Base-by-base conservation (phyloP, 2,113 vertebrate species). In the Chaenocephalus aceratus region DNA sequence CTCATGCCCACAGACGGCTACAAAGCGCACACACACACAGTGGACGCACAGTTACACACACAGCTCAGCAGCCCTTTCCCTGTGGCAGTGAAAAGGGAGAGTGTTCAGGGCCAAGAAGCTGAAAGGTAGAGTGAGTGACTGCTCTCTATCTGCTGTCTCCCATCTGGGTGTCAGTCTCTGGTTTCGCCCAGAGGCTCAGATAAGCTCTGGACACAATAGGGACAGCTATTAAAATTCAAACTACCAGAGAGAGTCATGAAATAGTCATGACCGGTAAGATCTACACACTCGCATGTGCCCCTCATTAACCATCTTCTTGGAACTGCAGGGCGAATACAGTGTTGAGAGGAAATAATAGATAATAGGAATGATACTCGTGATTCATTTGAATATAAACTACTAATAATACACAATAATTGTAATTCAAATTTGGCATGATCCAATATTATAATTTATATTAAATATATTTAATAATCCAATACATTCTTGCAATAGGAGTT, bases 201-300 rank as follows among this genome's bases (percentile, higher is more conserved):
- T 93, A 87, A 88, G 84, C 89, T 72, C 23, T 0, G 67, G 61
- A 88, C 90, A 94, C 91, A 92, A 92, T 88, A 83, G 77, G 79
- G 82, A 81, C 77, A 79, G 88, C 75, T 79, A 91, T 93, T 92
- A 91, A 93, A 91, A 93, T 91, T 89, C 86, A 92, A 87, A 92
- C 80, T 94, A 88, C 85, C 77, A 82, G 71, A 78, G 71, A 85
- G 51, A 83, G 86, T 91, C 87, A 93, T 94, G 75, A 94, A 94
- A 94, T 91, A 92, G 79, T 93, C 84, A 93, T 92, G 86, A 91
- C 63, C 67, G 72, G 83, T 89, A 70, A 91, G 75, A 61, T 81
- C 85, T 82, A 89, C 87, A 88, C 66, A 82, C 65, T 65, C 59
- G 49, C 58, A 79, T 78, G 69, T 30, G 65, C 49, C 67, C 26